phyloP scores from a whole-genome alignment of 2,797 vertebrate genomes.

The Lagorchestes hirsutus region DNA sequence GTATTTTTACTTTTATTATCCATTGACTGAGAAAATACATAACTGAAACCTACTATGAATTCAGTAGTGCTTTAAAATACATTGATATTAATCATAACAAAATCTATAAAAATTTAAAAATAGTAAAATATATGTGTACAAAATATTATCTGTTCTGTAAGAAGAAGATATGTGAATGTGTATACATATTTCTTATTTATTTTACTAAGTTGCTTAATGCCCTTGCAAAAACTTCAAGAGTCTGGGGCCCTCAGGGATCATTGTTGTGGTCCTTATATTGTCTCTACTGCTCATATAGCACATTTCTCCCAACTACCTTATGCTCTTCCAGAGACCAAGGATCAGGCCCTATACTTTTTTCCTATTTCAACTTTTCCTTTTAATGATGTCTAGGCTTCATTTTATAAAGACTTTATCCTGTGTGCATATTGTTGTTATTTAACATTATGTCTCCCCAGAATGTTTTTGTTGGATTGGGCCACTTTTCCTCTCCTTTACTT shows the following conservation, averaged over 20 bases:
- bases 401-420: slow-evolving; percentile 31
- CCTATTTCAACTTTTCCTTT: slow-evolving; percentile 33
- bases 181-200: neutral
- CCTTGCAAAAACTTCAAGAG: neutral
- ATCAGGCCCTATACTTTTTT: neutral
- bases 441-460: neutral
- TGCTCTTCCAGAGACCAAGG: neutral
- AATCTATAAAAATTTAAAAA: neutral
- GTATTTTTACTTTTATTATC: neutral
- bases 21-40: neutral
- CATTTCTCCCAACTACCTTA: neutral
- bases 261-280: neutral
- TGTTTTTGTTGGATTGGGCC: slow-evolving; percentile 28
- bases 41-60: neutral
- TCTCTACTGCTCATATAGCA: too few relatives aligned
- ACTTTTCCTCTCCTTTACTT: neutral
- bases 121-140: neutral
- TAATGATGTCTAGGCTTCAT: slow-evolving; percentile 25
- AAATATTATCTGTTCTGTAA: neutral
- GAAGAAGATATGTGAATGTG: neutral
- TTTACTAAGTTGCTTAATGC: neutral
- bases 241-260: too few relatives aligned
- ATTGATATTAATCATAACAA: neutral
- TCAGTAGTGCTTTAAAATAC: neutral
- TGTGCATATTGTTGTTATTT: neutral